Base-by-base conservation (phyloP, 2,797 vertebrate species). In the Sebastolobus altivelis region DNA sequence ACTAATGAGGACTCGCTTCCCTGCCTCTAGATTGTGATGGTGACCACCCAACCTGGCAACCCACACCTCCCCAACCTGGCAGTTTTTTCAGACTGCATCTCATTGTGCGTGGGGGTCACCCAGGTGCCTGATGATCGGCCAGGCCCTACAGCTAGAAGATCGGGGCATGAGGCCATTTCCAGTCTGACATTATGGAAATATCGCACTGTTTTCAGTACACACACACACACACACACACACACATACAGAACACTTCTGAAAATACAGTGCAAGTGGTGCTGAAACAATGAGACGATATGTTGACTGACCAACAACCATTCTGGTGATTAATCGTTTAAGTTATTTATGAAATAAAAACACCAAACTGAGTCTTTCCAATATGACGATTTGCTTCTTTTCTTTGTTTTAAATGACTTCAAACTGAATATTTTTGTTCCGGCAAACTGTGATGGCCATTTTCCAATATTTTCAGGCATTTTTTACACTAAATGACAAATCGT, bases 1-100 rank as follows among this genome's bases (percentile, higher is more conserved):
- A 80, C 71, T 85, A 89, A 92, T 86, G 84, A 87, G 88, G 62
- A 71, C 66, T 75, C 65, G 87, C 62, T 87, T 79, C 38, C 18
- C 68, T 67, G 80, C 68, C 35, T 84, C 62, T 52, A 72, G 35
- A 73, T 37, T 75, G 52, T 58, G 60, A 88, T 75, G 72, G 81
- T 88, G 78, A 79, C 87, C 77, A 75, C 66, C 63, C 69, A 87
- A 89, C 68, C 77, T 85, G 86, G 85, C 82, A 88, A 74, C 38
- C 11, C 31, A 35, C 77, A 77, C 37, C 68, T 86, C 61, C 22
- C 46, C 55, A 83, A 80, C 79, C 63, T 86, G 88, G 66, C 81
- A 77, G 43, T 67, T 84, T 78, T 22, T 72, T 59, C 33, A 75
- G 66, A 79, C 52, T 54, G 71, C 16, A 63, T 66, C 66, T 74